Evolutionary conservation across 2,113 vertebrate species (phyloP).

Genomic region (Phyllopteryx taeniolatus): DNA sequence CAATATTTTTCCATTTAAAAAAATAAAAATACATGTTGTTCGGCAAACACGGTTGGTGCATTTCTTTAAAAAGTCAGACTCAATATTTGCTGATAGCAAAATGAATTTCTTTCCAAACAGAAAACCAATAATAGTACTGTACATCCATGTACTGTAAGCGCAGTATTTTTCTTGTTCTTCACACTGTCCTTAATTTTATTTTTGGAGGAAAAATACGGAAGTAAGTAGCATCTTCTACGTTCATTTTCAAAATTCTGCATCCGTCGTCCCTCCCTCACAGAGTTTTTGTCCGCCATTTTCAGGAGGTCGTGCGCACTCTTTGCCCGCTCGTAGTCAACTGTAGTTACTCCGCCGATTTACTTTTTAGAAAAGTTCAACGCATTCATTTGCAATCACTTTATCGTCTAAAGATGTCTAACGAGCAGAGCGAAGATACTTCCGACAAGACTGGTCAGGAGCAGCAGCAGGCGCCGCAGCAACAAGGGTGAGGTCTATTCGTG

Average conservation of each 20-base stretch:
- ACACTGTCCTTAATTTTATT: background rate
- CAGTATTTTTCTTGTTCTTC: background rate
- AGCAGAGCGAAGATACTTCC: constrained; percentile 45
- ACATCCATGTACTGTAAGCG: too few relatives aligned
- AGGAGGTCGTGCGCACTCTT: background rate
- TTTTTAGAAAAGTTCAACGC: background rate
- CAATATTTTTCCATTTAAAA: too few relatives aligned
- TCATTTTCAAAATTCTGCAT: background rate
- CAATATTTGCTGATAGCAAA: background rate
- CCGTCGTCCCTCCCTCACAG: background rate
- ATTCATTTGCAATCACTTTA: background rate
- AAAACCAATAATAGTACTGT: too few relatives aligned
- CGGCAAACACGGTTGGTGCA: background rate
- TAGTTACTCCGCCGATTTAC: too few relatives aligned
- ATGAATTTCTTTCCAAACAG: too few relatives aligned
- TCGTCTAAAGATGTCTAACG: constrained; percentile 63
- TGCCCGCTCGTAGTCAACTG: background rate
- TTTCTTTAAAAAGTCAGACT: background rate
- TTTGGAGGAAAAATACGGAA: background rate
- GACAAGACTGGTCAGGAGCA: constrained; percentile 45
- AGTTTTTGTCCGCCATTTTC: constrained; percentile 5
- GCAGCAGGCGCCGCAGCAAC: constrained; percentile 16
- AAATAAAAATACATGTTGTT: too few relatives aligned
- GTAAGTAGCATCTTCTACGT: too few relatives aligned
- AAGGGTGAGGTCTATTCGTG: constrained; percentile 58